Conservation (phyloP, 2,113 vertebrate species). For the Eidolon helvum region DNA sequence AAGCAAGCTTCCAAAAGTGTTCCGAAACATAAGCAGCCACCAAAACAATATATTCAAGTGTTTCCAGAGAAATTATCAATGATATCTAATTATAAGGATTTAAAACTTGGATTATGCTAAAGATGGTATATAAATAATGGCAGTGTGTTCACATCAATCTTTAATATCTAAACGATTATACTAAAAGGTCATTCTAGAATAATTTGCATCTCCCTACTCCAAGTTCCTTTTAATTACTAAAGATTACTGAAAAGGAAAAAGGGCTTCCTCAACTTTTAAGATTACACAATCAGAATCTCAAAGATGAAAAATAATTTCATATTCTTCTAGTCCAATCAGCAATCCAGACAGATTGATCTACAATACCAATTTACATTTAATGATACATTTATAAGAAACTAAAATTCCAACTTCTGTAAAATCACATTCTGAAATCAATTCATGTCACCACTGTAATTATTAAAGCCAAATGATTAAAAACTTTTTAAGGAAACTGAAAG, state of each 20-base stretch:
- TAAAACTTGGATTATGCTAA: conserved; percentile 25
- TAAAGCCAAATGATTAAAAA: conserved; percentile 42
- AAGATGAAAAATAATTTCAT: conserved; percentile 15
- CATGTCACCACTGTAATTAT: not conserved
- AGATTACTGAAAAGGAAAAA: conserved; percentile 12
- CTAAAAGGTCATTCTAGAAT: conserved; percentile 13
- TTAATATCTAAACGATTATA: conserved; percentile 52
- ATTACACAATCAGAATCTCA: conserved; percentile 24
- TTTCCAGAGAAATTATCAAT: conserved; percentile 39
- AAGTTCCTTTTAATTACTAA: conserved; percentile 27
- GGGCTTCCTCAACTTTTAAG: conserved; percentile 6
- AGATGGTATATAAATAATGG: conserved; percentile 30
- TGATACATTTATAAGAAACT: conserved; percentile 7
- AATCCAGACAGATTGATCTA: conserved; percentile 39
- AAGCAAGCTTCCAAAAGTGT: conserved; percentile 42
- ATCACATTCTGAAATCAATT: conserved; percentile 8
- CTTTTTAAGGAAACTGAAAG: not conserved
- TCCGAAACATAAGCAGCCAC: conserved; percentile 22
- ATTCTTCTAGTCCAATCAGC: conserved; percentile 27
- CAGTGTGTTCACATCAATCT: conserved; percentile 1
- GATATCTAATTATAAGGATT: conserved; percentile 43
- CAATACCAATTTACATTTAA: conserved; percentile 14
- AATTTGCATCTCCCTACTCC: conserved; percentile 31
- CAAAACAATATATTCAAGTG: conserved; percentile 34
- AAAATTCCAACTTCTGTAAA: conserved; percentile 46